phyloP scores from a whole-genome alignment of 2,113 vertebrate species.

The Melanerpes aurifrons region DNA sequence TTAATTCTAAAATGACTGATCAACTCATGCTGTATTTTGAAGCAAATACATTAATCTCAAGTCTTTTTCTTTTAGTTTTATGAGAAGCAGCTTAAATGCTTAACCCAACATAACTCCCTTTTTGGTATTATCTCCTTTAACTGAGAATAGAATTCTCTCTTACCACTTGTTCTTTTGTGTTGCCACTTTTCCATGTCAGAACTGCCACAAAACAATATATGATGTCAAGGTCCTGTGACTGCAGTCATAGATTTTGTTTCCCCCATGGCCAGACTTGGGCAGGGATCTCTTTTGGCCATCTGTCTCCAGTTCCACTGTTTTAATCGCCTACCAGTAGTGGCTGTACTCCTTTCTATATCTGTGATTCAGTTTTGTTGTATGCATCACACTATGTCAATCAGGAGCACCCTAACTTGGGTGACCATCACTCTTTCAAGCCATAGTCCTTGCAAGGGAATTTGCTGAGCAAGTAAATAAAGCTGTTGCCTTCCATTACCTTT shows the following conservation, averaged over 20 bases:
- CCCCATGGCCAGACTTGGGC: not conserved
- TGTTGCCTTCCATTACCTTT: not conserved
- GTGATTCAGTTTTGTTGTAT: not conserved
- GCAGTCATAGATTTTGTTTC: not conserved
- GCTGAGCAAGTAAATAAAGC: not conserved
- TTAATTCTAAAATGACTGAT: not conserved
- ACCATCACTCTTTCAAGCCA: not conserved
- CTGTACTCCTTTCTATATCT: not conserved
- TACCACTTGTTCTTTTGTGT: not conserved
- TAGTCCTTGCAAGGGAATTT: not conserved
- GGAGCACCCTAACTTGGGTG: too few species aligned
- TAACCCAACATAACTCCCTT: not conserved
- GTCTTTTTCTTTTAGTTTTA: not conserved
- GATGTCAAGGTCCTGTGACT: not conserved
- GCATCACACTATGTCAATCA: not conserved
- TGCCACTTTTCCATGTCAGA: not conserved
- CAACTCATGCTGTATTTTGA: not conserved
- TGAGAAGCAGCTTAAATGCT: not conserved
- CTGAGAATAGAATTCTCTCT: not conserved
- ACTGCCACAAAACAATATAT: not conserved
- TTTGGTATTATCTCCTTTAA: not conserved
- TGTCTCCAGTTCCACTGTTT: not conserved
- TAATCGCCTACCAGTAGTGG: not conserved
- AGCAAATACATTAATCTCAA: not conserved
- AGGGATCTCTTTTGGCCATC: not conserved